phyloP scores from a whole-genome alignment of 2,113 vertebrate genomes.

The Mohoua ochrocephala region DNA sequence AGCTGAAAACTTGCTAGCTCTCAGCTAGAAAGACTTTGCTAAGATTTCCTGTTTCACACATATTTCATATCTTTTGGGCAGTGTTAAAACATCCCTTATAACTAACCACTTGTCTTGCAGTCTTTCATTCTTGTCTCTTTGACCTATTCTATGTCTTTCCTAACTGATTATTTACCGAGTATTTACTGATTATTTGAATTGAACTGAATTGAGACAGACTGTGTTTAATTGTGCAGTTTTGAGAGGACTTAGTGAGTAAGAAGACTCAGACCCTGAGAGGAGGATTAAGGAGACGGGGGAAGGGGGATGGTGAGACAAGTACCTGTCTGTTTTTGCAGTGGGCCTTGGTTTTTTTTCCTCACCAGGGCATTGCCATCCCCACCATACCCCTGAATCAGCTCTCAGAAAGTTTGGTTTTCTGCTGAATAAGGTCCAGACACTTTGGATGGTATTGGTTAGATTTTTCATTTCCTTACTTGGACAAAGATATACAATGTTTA shows the following conservation, averaged over 20 bases:
- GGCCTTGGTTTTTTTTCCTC: background rate
- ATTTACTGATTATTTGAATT: background rate
- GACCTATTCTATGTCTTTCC: background rate
- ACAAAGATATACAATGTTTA: conserved; percentile 57
- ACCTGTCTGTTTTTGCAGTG: background rate
- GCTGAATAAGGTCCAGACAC: conserved; percentile 21
- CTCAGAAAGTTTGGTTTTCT: conserved; percentile 29
- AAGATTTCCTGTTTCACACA: background rate
- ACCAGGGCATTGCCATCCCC: background rate
- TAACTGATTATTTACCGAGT: background rate
- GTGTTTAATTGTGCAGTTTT: background rate
- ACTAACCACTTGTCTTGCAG: accelerated
- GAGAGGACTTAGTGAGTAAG: background rate
- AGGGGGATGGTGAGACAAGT: background rate
- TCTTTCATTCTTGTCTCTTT: background rate
- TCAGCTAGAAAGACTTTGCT: background rate
- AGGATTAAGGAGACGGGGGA: background rate
- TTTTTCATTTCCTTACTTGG: conserved; percentile 61
- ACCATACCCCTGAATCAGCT: background rate
- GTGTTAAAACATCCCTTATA: background rate
- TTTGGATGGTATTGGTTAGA: conserved; percentile 1
- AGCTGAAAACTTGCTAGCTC: background rate
- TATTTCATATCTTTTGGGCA: background rate
- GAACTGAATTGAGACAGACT: background rate
- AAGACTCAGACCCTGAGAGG: background rate